Conservation (phyloP, 1,140 invertebrate genomes). For the Heliconius congener region DNA sequence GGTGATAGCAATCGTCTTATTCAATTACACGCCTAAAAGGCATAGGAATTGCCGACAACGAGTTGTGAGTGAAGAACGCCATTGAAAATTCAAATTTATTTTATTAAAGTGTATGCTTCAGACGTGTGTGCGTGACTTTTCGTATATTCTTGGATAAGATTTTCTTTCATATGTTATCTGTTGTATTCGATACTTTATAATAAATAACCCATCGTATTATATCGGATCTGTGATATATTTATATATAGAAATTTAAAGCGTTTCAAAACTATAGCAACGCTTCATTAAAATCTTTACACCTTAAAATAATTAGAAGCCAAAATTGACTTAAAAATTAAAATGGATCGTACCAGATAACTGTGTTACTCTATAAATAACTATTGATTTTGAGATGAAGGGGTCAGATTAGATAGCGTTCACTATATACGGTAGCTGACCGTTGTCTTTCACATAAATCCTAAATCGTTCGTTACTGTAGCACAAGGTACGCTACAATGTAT, state of each 20-base stretch:
- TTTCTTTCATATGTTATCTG: background rate
- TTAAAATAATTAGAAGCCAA: background rate
- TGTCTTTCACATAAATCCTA: background rate
- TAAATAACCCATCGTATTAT: background rate
- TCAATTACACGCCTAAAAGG: conserved; percentile 67
- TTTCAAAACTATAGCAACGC: background rate
- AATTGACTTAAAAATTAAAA: background rate
- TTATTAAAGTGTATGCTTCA: conserved; percentile 50
- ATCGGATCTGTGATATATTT: background rate
- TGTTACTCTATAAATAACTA: background rate
- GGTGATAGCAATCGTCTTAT: conserved; percentile 67
- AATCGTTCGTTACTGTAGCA: no score
- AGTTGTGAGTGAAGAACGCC: conserved; percentile 51
- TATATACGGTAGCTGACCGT: background rate
- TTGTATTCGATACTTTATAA: background rate
- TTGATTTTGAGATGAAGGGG: background rate
- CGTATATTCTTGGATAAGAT: conserved; percentile 20
- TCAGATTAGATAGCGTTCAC: background rate
- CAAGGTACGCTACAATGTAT: no score
- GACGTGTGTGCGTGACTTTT: conserved; percentile 45
- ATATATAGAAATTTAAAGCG: background rate
- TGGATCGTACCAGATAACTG: background rate
- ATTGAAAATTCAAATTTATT: conserved; percentile 64
- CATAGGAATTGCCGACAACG: conserved; percentile 67
- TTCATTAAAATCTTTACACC: background rate